Evolutionary conservation across 2,888 invertebrate species (phyloP), one percentile per base, ranked within the genome.

Genomic region (Trachelus stipa): DNA sequence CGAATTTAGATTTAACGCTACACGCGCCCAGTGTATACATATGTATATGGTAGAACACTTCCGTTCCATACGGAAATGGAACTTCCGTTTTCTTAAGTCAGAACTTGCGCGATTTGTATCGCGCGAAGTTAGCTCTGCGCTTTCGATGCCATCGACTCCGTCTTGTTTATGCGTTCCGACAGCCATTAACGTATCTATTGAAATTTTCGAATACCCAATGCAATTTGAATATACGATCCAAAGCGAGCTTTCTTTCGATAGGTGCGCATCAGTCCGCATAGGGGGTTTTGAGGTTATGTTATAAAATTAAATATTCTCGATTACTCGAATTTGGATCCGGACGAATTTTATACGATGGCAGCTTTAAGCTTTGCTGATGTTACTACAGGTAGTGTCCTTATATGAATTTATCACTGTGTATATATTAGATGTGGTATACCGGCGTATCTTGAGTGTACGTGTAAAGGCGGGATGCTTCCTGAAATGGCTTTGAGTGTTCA

Each of bases 51-150:
- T 9, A 9, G 56, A 56, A 23, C 56, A 56, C 56, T 56, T 9
- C 56, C 23, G 23, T 56, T 2, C 9, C 2, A 56, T 56, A 34
- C 81, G 85, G 84, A 85, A 85, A 85, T 85, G 84, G 84, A 85
- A 84, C 81, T 84, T 85, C 84, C 83, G 83, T 68, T 74, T 69
- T 77, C 74, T 78, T 76, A 23, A 56, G 56, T 1, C 56, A 9
- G 2, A 23, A 23, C 23, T 56, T 56, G 1, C 56, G 56, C 56
- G 56, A 56, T 56, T 56, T 23, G 56, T 56, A 56, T 56, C 56
- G 23, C 56, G 0, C 0, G 1, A 9, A 23, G 23, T 56, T 23
- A 56, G 23, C 56, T 56, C 9, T 9, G 6, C 23, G 56, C 56
- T 56, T 9, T 56, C 23, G 56, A 9, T 56, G 23, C 56, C 23